Evolutionary conservation across 2,113 vertebrate species (phyloP).

Genomic region (Xenopus borealis): DNA sequence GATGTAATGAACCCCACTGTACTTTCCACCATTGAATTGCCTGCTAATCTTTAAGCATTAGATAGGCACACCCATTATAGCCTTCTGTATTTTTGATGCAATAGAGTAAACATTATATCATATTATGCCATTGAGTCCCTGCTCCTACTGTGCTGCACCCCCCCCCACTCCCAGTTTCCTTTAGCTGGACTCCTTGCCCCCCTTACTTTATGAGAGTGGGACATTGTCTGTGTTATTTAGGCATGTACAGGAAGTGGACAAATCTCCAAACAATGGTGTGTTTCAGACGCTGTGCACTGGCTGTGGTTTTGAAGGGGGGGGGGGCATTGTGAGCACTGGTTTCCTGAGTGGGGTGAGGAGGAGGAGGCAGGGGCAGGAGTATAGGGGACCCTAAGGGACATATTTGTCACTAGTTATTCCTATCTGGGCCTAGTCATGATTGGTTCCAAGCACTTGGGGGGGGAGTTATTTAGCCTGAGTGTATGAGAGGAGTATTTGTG

Average conservation of each 20-base stretch:
- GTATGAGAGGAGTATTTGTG: background rate
- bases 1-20: too few species aligned
- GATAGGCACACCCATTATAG: too few species aligned
- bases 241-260: constrained; percentile 30
- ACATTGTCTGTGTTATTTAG: constrained; percentile 32
- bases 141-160: too few species aligned
- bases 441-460: constrained; percentile 1
- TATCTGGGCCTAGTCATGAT: constrained; percentile 2
- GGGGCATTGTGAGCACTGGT: constrained; percentile 2
- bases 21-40: too few species aligned
- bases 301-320: constrained; percentile 9
- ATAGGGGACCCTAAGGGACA: constrained; percentile 11
- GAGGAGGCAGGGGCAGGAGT: constrained; percentile 5
- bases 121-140: too few species aligned
- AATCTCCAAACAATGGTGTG: constrained; percentile 29
- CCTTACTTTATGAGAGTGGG: background rate
- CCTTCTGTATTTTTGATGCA: too few species aligned
- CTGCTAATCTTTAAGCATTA: too few species aligned
- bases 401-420: constrained; percentile 16
- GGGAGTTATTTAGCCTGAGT: background rate
- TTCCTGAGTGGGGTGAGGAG: constrained; percentile 39
- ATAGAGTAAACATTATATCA: too few species aligned
- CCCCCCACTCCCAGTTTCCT: too few species aligned
- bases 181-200: too few species aligned
- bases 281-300: constrained; percentile 27